A percentile compares a stretch with the other conserved stretches of the same genome.
Evolutionary conservation across 2,888 invertebrate genomes (phyloP).

Genomic region (Osedax fenrisi): DNA sequence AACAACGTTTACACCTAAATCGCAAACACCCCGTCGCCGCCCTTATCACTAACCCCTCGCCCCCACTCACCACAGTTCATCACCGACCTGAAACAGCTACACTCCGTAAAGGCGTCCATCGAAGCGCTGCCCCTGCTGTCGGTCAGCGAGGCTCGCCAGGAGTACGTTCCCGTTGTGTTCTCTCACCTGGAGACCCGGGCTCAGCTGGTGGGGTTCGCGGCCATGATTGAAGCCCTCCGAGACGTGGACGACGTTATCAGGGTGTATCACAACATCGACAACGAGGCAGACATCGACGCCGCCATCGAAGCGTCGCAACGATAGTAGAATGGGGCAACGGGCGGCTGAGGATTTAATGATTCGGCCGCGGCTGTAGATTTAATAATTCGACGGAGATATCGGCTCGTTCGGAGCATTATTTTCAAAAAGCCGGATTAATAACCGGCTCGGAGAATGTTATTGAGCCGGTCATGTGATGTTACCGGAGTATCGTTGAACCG

Average conservation of each 20-base stretch:
- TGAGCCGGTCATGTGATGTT: too few species aligned
- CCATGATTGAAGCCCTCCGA: slow-evolving; percentile 55
- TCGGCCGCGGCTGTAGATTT: too few species aligned
- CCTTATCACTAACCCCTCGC: neutral
- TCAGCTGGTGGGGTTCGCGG: slow-evolving; percentile 52
- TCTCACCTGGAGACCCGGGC: slow-evolving; percentile 52
- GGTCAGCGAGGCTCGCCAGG: slow-evolving; percentile 51
- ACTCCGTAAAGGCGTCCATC: slow-evolving; percentile 53
- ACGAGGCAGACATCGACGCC: neutral
- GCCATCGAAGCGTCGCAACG: neutral
- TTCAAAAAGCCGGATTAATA: too few species aligned
- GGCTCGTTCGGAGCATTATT: too few species aligned
- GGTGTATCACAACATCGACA: slow-evolving; percentile 47
- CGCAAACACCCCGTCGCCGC: too few species aligned
- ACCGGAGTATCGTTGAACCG: too few species aligned
- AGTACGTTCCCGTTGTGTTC: slow-evolving; percentile 52
- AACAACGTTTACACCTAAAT: too few species aligned
- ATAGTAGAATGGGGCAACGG: too few species aligned
- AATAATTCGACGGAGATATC: too few species aligned
- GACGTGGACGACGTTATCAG: slow-evolving; percentile 56
- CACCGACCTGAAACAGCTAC: slow-evolving; percentile 54
- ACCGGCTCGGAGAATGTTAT: too few species aligned
- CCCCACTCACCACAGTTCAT: slow-evolving; percentile 52
- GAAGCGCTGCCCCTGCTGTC: slow-evolving; percentile 51
- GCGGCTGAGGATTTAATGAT: too few species aligned